Evolutionary conservation across 2,888 invertebrate genomes (phyloP).

Genomic region (Hypsopygia costalis): DNA sequence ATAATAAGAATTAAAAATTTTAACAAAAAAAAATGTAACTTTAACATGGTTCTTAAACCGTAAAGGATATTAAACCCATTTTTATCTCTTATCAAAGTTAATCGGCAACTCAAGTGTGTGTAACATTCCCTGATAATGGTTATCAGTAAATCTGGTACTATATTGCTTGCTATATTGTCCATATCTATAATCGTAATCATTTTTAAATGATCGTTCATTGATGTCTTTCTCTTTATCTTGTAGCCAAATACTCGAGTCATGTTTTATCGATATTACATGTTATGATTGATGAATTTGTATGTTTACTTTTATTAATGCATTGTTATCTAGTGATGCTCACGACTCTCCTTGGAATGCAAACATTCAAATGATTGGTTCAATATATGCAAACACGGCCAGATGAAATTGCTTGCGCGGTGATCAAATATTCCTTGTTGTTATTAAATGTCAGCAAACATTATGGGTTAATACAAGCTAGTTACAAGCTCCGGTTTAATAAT

Average conservation of each 20-base stretch:
- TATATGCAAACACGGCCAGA: conserved; percentile 47
- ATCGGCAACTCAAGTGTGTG: conserved; percentile 54
- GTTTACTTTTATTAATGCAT: conserved; percentile 52
- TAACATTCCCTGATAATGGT: conserved; percentile 51
- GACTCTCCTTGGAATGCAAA: conserved; percentile 52
- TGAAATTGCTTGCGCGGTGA: conserved; percentile 35
- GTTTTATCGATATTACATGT: conserved; percentile 39
- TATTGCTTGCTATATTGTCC: conserved; percentile 40
- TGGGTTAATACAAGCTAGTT: conserved; percentile 12
- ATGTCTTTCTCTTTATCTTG: conserved; percentile 44
- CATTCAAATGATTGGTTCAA: conserved; percentile 41
- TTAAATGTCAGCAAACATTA: conserved; percentile 37
- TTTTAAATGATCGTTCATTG: conserved; percentile 43
- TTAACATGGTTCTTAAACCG: too few species aligned
- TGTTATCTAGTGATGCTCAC: conserved; percentile 48
- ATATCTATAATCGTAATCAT: conserved; percentile 43
- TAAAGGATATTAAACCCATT: conserved; percentile 59
- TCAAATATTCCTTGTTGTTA: conserved; percentile 31
- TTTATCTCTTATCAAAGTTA: conserved; percentile 62
- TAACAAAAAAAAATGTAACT: too few species aligned
- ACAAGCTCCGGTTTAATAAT: conserved; percentile 19
- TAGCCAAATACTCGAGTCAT: conserved; percentile 37
- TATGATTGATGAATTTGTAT: conserved; percentile 56
- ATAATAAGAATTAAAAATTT: too few species aligned
- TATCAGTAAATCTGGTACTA: conserved; percentile 65